Conservation (phyloP, 1,140 invertebrate genomes). For the Idris sp. region DNA sequence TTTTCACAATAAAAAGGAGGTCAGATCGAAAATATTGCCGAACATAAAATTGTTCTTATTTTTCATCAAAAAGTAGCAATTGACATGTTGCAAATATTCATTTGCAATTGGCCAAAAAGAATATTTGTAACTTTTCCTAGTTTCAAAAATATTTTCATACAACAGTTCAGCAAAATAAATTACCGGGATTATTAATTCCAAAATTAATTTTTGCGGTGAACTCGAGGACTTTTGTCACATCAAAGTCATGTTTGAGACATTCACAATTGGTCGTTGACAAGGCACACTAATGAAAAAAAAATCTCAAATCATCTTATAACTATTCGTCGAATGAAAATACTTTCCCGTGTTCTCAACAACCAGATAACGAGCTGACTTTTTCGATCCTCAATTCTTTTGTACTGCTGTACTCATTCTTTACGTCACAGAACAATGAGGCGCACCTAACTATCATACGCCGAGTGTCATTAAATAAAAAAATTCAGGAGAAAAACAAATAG, state of each 20-base stretch:
- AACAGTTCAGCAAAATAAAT: neutral
- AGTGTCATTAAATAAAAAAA: slow-evolving; percentile 35
- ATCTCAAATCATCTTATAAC: slow-evolving; percentile 37
- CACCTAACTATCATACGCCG: slow-evolving; percentile 15
- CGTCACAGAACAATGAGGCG: slow-evolving; percentile 23
- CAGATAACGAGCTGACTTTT: slow-evolving; percentile 52
- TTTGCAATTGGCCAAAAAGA: too few relatives aligned
- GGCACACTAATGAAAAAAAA: slow-evolving; percentile 42
- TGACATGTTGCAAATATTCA: too few relatives aligned
- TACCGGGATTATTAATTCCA: slow-evolving; percentile 10
- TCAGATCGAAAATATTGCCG: too few relatives aligned
- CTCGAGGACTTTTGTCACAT: slow-evolving; percentile 27
- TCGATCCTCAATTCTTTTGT: slow-evolving; percentile 45
- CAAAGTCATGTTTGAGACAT: slow-evolving; percentile 14
- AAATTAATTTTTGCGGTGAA: slow-evolving; percentile 4
- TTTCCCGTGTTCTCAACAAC: slow-evolving; percentile 38
- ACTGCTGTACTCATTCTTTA: slow-evolving; percentile 13
- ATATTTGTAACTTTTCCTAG: too few relatives aligned
- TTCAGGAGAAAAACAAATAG: slow-evolving; percentile 14
- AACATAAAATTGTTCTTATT: too few relatives aligned
- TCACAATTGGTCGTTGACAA: slow-evolving; percentile 39
- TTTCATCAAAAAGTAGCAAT: too few relatives aligned
- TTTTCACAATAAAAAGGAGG: too few relatives aligned
- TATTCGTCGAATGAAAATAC: slow-evolving; percentile 46
- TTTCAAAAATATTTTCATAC: too few relatives aligned